Percentiles rank a stretch among this genome's conserved stretches.
Evolutionary conservation across 2,888 invertebrate genomes (phyloP).

Genomic region (Nycteola revayana): DNA sequence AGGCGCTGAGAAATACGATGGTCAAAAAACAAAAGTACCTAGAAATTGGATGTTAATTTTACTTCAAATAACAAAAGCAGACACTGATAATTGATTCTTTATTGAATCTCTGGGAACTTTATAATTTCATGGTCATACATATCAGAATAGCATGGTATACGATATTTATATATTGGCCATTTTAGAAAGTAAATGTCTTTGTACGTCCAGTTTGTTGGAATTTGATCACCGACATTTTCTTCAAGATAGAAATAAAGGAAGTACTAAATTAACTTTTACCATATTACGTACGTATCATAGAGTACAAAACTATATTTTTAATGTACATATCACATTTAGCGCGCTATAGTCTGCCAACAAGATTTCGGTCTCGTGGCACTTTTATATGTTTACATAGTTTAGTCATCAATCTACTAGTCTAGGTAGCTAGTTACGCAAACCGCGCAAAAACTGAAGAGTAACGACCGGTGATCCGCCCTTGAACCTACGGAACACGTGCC

Average conservation of each 20-base stretch:
- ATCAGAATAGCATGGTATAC: constrained; percentile 1
- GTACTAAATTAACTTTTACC: too few species aligned
- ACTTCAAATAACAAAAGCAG: constrained; percentile 27
- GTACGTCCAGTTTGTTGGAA: too few species aligned
- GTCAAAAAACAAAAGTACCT: constrained; percentile 29
- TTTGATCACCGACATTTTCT: too few species aligned
- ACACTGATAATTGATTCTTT: constrained; percentile 8
- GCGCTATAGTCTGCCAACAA: constrained; percentile 27
- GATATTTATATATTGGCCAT: constrained; percentile 4
- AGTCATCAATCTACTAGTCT: constrained; percentile 48
- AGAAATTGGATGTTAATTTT: constrained; percentile 36
- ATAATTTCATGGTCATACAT: background rate
- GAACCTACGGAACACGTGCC: constrained; percentile 53
- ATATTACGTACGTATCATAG: too few species aligned
- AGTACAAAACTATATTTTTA: too few species aligned
- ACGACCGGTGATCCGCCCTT: constrained; percentile 59
- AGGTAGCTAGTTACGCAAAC: constrained; percentile 41
- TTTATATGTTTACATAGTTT: constrained; percentile 29
- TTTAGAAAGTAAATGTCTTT: constrained; percentile 19
- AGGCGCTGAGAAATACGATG: constrained; percentile 22
- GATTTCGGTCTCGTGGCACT: constrained; percentile 19
- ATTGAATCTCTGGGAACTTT: too few species aligned
- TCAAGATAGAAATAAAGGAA: too few species aligned
- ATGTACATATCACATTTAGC: too few species aligned
- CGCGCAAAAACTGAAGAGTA: constrained; percentile 58